Percentiles rank a stretch among this genome's conserved stretches.
Conservation (phyloP, 2,797 vertebrate species). For the Triplophysa bombifrons region DNA sequence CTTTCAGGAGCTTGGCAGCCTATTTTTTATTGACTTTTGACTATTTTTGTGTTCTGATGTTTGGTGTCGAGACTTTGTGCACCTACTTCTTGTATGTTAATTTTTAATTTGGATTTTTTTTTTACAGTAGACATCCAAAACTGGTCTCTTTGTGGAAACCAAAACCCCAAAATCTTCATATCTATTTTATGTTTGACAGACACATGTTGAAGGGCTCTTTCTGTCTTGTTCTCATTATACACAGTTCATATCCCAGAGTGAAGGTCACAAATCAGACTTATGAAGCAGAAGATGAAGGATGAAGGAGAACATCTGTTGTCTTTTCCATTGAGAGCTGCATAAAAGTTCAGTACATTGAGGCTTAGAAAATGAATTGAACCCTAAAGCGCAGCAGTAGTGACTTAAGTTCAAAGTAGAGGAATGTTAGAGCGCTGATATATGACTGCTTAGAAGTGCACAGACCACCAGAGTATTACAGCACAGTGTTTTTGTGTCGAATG, state of each 20-base stretch:
- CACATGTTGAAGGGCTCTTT: background rate
- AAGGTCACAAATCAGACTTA: slow-evolving; percentile 53
- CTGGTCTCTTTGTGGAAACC: too few species aligned
- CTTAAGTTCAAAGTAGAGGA: slow-evolving; percentile 76
- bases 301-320: slow-evolving; percentile 69
- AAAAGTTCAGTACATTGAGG: slow-evolving; percentile 71
- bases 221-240: slow-evolving; percentile 8
- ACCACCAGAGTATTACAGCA: slow-evolving; percentile 71
- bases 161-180: too few species aligned
- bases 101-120: too few species aligned
- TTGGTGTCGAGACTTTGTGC: too few species aligned
- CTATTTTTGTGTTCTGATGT: too few species aligned
- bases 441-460: slow-evolving; percentile 58
- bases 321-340: slow-evolving; percentile 72
- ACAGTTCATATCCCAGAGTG: slow-evolving; percentile 41
- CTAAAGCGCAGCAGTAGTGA: slow-evolving; percentile 62
- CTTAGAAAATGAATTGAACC: slow-evolving; percentile 66
- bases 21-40: too few species aligned
- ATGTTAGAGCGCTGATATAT: slow-evolving; percentile 73
- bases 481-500: slow-evolving; percentile 58
- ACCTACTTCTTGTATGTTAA: too few species aligned
- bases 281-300: slow-evolving; percentile 49
- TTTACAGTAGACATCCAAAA: too few species aligned
- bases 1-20: too few species aligned
- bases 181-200: too few species aligned